A percentile compares a stretch with the other conserved stretches of the same genome.
phyloP scores from a whole-genome alignment of 1,140 invertebrate genomes.

The Drosophila biarmipes region DNA sequence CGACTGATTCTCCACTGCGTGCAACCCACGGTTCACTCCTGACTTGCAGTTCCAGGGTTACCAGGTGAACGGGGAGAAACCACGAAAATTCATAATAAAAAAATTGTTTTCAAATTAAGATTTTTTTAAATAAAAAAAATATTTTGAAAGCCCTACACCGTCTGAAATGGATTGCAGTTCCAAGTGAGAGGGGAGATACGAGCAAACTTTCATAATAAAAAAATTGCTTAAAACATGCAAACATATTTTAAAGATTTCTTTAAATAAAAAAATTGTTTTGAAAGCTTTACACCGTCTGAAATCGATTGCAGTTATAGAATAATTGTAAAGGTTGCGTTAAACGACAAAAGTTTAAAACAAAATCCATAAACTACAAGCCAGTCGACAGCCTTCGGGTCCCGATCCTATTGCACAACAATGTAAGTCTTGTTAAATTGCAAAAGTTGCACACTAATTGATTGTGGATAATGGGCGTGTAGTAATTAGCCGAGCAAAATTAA shows the following conservation, averaged over 20 bases:
- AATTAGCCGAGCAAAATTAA: slow-evolving; percentile 34
- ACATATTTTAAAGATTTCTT: too few relatives aligned
- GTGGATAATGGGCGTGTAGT: slow-evolving; percentile 12
- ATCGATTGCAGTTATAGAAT: too few relatives aligned
- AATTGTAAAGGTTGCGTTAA: too few relatives aligned
- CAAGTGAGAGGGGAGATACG: too few relatives aligned
- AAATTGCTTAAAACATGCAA: too few relatives aligned
- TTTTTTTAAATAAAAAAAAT: too few relatives aligned
- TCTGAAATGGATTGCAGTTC: too few relatives aligned
- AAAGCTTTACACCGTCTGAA: too few relatives aligned
- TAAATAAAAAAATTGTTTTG: too few relatives aligned
- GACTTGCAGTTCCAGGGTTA: slow-evolving; percentile 59
- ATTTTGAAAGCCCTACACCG: too few relatives aligned
- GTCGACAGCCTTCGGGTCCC: background rate
- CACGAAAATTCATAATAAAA: background rate
- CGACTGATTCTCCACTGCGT: slow-evolving; percentile 4
- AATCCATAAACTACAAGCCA: background rate
- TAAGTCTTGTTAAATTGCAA: slow-evolving; percentile 17
- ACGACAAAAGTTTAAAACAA: too few relatives aligned
- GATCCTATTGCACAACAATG: slow-evolving; percentile 4
- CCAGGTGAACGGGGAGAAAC: slow-evolving; percentile 13
- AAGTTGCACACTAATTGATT: slow-evolving; percentile 23
- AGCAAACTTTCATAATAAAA: too few relatives aligned
- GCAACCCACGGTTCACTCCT: slow-evolving; percentile 32
- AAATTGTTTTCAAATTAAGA: background rate